Evolutionary conservation across 2,113 vertebrate genomes (phyloP).

Genomic region (Archocentrus centrarchus): DNA sequence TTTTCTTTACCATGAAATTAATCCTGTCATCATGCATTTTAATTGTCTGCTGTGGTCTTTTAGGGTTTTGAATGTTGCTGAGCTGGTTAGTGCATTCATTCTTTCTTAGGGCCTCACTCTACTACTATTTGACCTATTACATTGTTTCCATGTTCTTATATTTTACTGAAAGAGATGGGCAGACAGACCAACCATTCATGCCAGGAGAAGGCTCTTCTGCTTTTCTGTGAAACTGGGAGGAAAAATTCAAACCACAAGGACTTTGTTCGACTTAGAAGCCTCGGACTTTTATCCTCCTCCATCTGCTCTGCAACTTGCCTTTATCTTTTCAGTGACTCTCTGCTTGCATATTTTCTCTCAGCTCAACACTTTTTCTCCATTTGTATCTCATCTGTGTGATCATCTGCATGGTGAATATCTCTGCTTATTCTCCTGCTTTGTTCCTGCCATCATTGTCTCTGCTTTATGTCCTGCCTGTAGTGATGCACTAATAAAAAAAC

Average conservation of each 20-base stretch:
- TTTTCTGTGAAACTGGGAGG: not conserved
- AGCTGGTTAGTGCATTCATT: no score
- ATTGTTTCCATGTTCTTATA: not conserved
- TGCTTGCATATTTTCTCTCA: slow-evolving; percentile 13
- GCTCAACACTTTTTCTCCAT: slow-evolving; percentile 19
- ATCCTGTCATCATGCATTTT: no score
- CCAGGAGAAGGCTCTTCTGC: not conserved
- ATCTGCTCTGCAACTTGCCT: slow-evolving; percentile 1
- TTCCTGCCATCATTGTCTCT: not conserved
- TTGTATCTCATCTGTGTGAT: slow-evolving; percentile 3
- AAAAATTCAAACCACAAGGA: slow-evolving; percentile 1
- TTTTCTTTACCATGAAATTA: no score
- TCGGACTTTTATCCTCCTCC: not conserved
- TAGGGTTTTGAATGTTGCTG: no score
- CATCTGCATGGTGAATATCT: not conserved
- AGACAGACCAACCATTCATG: not conserved
- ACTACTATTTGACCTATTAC: not conserved
- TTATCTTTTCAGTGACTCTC: not conserved
- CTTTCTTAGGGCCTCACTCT: not conserved
- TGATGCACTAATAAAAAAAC: not conserved
- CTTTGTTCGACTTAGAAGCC: not conserved
- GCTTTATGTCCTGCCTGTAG: not conserved
- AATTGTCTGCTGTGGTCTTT: no score
- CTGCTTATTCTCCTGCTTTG: not conserved
- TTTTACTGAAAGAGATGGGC: not conserved